A percentile compares a stretch with the other conserved stretches of the same genome.
Conservation (phyloP, 2,888 invertebrate species). For the Sussaba pulchella region DNA sequence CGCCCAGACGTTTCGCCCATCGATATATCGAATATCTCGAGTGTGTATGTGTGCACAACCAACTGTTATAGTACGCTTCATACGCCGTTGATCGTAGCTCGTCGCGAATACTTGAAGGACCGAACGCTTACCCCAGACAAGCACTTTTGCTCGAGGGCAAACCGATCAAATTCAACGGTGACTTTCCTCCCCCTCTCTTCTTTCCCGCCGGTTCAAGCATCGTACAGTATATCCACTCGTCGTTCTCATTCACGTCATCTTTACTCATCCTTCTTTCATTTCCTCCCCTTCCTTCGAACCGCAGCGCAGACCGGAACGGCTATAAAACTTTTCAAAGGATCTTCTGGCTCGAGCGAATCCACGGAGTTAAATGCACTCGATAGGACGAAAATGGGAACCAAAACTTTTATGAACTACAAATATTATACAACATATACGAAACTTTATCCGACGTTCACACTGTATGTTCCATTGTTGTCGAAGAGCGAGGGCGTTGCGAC, state of each 20-base stretch:
- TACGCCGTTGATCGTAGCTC: conserved; percentile 23
- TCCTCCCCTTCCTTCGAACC: background rate
- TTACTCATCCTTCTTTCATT: too few relatives aligned
- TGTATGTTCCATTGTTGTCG: background rate
- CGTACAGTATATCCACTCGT: conserved; percentile 6
- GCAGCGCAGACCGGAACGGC: conserved; percentile 20
- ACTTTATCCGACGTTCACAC: background rate
- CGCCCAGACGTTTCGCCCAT: background rate
- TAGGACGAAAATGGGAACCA: conserved; percentile 15
- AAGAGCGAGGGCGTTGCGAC: background rate
- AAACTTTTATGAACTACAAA: conserved; percentile 20
- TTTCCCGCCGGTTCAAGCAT: conserved; percentile 5
- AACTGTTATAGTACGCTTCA: background rate
- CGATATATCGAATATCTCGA: conserved; percentile 39
- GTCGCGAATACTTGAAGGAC: conserved; percentile 22
- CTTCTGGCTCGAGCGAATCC: conserved; percentile 12
- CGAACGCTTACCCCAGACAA: conserved; percentile 41
- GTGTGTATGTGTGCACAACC: background rate
- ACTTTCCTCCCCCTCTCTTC: too few relatives aligned
- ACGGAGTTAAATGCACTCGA: conserved; percentile 46
- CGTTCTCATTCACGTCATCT: conserved; percentile 26
- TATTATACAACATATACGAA: conserved; percentile 3
- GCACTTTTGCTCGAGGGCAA: conserved; percentile 51
- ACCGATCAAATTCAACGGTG: conserved; percentile 58
- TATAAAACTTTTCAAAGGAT: conserved; percentile 50